Base-by-base conservation (phyloP, 2,888 invertebrate species). In the Tinea semifulvella region DNA sequence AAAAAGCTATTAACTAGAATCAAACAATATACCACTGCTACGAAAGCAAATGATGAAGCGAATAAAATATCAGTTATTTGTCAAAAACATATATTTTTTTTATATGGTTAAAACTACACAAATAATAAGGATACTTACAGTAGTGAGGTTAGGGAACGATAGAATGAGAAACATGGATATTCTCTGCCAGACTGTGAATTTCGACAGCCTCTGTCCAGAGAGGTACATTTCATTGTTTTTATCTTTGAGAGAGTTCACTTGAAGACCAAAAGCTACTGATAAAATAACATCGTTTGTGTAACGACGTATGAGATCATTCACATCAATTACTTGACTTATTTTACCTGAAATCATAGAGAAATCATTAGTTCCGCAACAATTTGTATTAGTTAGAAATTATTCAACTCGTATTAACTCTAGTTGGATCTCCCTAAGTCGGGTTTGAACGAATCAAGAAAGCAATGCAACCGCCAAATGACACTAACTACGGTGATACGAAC, bases 261-360 rank as follows among this genome's bases (percentile, higher is more conserved):
- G 63, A 1, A 85, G 64, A 0, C 86, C 86, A 49, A 86, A 85
- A 0, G 82, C 84, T 1, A 77, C 67, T 0, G 82, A 82, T 0
- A 85, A 85, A 14, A 86, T 86, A 13, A 85, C 84, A 55, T 87
- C 86, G 53, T 76, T 86, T 0, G 84, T 75, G 50, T 82, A 85
- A 1, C 84, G 70, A 1, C 80, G 74, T 42, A 79, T 73, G 1
- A 76, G 46, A 44, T 84, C 82, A 16, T 76, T 77, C 1, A 76
- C 60, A 20, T 84, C 72, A 0, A 83, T 50, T 8, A 65, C 64
- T 46, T 64, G 56, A 1, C 52, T 36, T 17, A 13, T 13, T 27
- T 44, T 43, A 28, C 44, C 48, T 48, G 38, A 6, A 27, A 43
- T 6, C 6, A 36, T 14, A 36, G 8, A 5, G 8, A 22, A 22